Conservation (phyloP, 2,113 vertebrate genomes). For the Atrichornis clamosus region DNA sequence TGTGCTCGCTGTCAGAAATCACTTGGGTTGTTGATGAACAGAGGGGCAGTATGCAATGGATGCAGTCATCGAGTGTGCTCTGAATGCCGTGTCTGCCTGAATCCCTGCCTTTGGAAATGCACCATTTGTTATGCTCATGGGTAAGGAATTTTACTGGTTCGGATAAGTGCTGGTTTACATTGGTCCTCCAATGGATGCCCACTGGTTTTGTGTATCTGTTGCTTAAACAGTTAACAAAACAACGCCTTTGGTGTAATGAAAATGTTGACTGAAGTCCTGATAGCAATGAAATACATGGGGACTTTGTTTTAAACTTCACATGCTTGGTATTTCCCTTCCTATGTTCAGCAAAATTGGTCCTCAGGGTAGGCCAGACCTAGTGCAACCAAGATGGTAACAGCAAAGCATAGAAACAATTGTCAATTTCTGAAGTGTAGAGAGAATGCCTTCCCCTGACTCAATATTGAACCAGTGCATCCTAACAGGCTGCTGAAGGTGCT, state of each 20-base stretch:
- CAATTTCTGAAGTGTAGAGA: neutral
- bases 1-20: slow-evolving; percentile 86
- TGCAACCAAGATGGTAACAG: neutral
- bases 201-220: neutral
- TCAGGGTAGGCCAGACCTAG: neutral
- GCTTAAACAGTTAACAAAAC: neutral
- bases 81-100: slow-evolving; percentile 75
- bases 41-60: slow-evolving; percentile 81
- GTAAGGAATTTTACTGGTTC: slow-evolving; percentile 43
- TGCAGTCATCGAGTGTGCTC: slow-evolving; percentile 91
- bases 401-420: neutral
- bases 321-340: neutral
- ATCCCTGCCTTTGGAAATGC: slow-evolving; percentile 80
- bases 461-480: neutral
- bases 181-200: too few species aligned
- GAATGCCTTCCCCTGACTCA: neutral
- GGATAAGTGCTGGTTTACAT: neutral
- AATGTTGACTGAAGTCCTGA: neutral
- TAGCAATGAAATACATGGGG: neutral
- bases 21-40: slow-evolving; percentile 81
- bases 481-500: neutral
- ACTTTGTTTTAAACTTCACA: neutral
- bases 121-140: slow-evolving; percentile 86
- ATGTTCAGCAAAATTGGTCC: neutral
- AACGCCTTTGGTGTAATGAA: neutral